Evolutionary conservation across 2,888 invertebrate genomes (phyloP), one percentile per base, ranked within the genome.

Genomic region (Clostera curtula): DNA sequence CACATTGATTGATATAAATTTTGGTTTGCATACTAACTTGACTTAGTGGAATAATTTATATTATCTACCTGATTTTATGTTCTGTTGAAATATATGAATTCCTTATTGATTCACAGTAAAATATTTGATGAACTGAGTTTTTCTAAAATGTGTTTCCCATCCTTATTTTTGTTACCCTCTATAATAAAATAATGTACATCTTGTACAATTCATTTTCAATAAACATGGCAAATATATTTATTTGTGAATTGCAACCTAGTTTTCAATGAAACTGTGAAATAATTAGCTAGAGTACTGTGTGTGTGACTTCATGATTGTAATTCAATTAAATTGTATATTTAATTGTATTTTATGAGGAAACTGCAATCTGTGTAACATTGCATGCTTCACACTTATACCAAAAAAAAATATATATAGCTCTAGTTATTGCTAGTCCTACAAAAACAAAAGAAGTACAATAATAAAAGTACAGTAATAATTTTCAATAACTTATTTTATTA

Each of bases 41-140:
- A 49, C 33, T 36, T 37, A 38, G 40, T 54, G 51, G 44, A 46
- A n/a, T n/a, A 27, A 38, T 44, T 8, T n/a, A 18, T 49, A 38
- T 27, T 34, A 25, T 49, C 40, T 40, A 37, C 39, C 35, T 31
- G 12, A 39, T 35, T 48, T 42, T 35, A 38, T 39, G 40, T 46
- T 38, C 31, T 46, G 40, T 40, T 41, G 32, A 36, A 33, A 37
- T 40, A 32, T 43, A 43, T 46, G 33, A 43, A 49, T 50, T 37
- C 36, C 34, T 48, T 23, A 9, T 42, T 32, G 40, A 51, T 43
- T 48, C 43, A 49, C 41, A 53, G 46, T 56, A 53, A 53, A 56
- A 42, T 44, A 46, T 49, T 40, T 40, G 34, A 44, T 40, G 34
- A 34, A 31, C 45, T n/a, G n/a, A 40, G 33, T 23, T 19, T 22